These are phyloP conservation scores for Scarus forsteni DNA, from an alignment of 2,797 vertebrate species.

Conservation along the genomic window DNA sequence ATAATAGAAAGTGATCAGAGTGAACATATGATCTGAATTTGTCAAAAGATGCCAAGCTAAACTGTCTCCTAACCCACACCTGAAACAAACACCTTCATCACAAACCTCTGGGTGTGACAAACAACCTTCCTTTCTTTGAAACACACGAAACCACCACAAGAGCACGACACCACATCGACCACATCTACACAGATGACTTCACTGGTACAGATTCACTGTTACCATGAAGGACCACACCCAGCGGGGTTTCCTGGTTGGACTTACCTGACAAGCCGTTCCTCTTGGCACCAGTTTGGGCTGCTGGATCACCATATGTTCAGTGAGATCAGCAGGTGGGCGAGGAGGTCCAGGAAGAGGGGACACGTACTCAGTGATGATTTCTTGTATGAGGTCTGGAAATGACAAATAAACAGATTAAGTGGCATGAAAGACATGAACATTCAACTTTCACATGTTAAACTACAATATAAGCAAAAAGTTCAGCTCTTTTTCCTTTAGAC, in stretches of 20 bases:
- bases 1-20: not conserved
- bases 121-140: constrained; percentile 4
- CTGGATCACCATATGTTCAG: constrained; percentile 11
- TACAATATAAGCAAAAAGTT: not conserved
- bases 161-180: constrained; percentile 3
- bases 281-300: constrained; percentile 74
- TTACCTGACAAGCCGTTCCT: constrained; percentile 69
- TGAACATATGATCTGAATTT: not conserved
- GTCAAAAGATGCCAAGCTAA: not conserved
- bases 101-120: not conserved
- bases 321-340: constrained; percentile 57
- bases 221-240: not conserved
- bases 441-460: not conserved
- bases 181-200: constrained; percentile 19
- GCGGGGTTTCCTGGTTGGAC: not conserved
- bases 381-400: constrained; percentile 76
- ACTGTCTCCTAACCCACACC: not conserved
- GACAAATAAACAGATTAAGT: not conserved
- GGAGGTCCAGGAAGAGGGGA: constrained; percentile 63
- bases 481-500: not conserved
- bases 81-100: not conserved
- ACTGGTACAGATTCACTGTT: not conserved
- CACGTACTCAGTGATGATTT: constrained; percentile 68
- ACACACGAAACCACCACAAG: constrained; percentile 2
- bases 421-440: not conserved